Percentiles rank a stretch among this genome's conserved stretches.
Evolutionary conservation across 2,888 invertebrate genomes (phyloP).

Genomic region (Lasioglossum vierecki): DNA sequence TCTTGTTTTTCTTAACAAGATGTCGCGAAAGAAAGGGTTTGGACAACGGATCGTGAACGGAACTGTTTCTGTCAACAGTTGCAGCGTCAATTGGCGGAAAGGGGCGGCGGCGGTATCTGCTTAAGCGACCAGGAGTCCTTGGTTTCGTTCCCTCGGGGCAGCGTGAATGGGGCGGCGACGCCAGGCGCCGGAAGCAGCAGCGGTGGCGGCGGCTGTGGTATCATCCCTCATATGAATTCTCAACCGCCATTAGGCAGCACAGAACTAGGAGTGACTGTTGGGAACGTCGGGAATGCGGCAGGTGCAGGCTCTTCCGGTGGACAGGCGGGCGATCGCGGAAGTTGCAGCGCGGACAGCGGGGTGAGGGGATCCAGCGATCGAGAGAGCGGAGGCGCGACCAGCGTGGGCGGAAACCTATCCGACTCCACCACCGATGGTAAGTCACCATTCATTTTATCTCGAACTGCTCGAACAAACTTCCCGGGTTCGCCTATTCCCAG

Average conservation of each 20-base stretch:
- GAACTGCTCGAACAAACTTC: background rate
- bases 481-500: background rate
- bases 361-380: constrained; percentile 93
- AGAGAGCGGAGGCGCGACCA: constrained; percentile 91
- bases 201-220: constrained; percentile 76
- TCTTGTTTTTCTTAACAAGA: no score
- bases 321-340: constrained; percentile 89
- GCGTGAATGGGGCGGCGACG: constrained; percentile 86
- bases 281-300: constrained; percentile 78
- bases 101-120: constrained; percentile 85
- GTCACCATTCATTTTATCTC: constrained; percentile 10
- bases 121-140: constrained; percentile 94
- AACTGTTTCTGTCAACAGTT: constrained; percentile 72
- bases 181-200: constrained; percentile 81
- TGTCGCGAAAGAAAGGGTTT: background rate
- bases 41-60: no score
- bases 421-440: constrained; percentile 92
- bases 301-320: constrained; percentile 85
- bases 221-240: constrained; percentile 83
- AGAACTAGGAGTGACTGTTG: constrained; percentile 75
- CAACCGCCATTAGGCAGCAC: constrained; percentile 80
- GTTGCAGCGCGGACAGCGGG: constrained; percentile 94
- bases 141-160: constrained; percentile 88
- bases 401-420: constrained; percentile 92
- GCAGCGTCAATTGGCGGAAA: constrained; percentile 88